Evolutionary conservation across 1,140 invertebrate species (phyloP).

Genomic region (Diorhabda sublineata): DNA sequence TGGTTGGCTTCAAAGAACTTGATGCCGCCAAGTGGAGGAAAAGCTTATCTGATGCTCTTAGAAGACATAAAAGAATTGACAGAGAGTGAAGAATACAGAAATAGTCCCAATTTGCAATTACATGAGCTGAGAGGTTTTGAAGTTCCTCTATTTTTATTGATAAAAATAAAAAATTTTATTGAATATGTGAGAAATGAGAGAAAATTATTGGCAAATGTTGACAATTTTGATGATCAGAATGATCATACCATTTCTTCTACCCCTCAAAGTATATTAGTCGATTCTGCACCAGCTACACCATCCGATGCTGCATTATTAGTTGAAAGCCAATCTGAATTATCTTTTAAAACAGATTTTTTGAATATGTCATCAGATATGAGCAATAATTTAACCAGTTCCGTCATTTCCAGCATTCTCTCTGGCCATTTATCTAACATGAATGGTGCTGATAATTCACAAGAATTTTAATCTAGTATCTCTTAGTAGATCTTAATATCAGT

Average conservation of each 20-base stretch:
- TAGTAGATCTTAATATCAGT: too few species aligned
- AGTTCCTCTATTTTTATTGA: slow-evolving; percentile 66
- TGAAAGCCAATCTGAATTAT: slow-evolving; percentile 34
- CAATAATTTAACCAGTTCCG: slow-evolving; percentile 42
- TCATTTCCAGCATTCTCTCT: slow-evolving; percentile 40
- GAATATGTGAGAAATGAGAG: slow-evolving; percentile 45
- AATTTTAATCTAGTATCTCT: slow-evolving; percentile 28
- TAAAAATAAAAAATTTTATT: slow-evolving; percentile 63
- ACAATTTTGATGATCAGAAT: slow-evolving; percentile 41
- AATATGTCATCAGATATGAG: slow-evolving; percentile 44
- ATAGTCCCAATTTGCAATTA: slow-evolving; percentile 60
- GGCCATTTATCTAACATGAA: slow-evolving; percentile 38
- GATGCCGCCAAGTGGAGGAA: slow-evolving; percentile 72
- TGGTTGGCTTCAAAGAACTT: slow-evolving; percentile 74
- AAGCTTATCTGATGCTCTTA: slow-evolving; percentile 75
- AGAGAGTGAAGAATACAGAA: slow-evolving; percentile 66
- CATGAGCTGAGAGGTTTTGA: slow-evolving; percentile 68
- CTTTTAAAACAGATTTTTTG: slow-evolving; percentile 40
- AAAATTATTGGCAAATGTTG: slow-evolving; percentile 32
- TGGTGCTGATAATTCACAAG: slow-evolving; percentile 41
- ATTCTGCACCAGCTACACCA: slow-evolving; percentile 40
- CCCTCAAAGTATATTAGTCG: slow-evolving; percentile 39
- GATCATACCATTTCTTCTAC: slow-evolving; percentile 41
- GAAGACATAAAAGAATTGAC: slow-evolving; percentile 75
- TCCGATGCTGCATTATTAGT: slow-evolving; percentile 37